Base-by-base conservation (phyloP, 2,797 vertebrate genomes). In the Urocyon cinereoargenteus region DNA sequence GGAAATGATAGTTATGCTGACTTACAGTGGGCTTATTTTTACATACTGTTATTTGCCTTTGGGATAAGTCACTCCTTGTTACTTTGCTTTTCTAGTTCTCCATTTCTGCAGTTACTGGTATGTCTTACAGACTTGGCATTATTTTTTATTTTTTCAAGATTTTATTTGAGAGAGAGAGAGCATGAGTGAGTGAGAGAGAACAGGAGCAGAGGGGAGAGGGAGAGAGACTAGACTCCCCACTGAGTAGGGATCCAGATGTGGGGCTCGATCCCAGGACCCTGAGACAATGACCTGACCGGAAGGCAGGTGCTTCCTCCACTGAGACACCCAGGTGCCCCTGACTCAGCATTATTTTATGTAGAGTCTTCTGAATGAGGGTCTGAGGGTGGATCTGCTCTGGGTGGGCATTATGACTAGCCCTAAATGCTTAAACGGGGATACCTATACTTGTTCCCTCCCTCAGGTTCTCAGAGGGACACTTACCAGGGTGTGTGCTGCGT, bases 361-460 rank as follows among this genome's bases (percentile, higher is more conserved):
- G 36, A 84, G 21, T 12, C 34, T 4, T 5, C 53, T 64, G 13
- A 61, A 2, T 18, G 22, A 26, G 18, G n/a, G 66, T 51, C 15
- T 34, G 26, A 5, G 64, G 28, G 59, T 14, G 8, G 15, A 34
- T 53, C 79, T 73, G 6, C 28, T 89, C 5, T 70, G 59, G 1
- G 3, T 55, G 13, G 78, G 22, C 53, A 6, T 77, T 12, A 1
- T 34, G 14, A 51, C 34, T 9, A 6, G 16, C 3, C 34, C 21
- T 7, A 34, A 40, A 53, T n/a, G 24, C 45, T 49, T 16, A 19
- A 19, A 9, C 51, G 6, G 7, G 18, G 12, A 10, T 5, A 13
- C 21, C 24, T 40, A 0, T 28, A 1, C 10, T 62, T 12, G 3
- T 18, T 12, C 12, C 28, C 4, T 3, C 21, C 18, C 64, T 12